Percentiles rank a stretch among this genome's conserved stretches.
Conservation (phyloP, 2,113 vertebrate genomes). For the Oryzias curvinotus region DNA sequence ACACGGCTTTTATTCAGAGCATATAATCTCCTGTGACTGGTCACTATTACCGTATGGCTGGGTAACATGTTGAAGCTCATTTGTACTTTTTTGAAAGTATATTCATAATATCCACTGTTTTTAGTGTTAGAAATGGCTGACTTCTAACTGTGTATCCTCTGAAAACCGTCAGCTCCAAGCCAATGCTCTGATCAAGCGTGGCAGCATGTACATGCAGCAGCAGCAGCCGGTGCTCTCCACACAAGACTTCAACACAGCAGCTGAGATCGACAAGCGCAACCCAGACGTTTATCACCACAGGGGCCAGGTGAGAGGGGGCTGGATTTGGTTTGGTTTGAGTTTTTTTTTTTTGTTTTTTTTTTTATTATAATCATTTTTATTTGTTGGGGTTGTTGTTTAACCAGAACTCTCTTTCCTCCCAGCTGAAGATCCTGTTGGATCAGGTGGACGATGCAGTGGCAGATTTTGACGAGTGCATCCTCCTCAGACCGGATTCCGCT, state of each 20-base stretch:
- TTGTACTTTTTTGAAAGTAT: neutral
- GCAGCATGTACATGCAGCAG: slow-evolving; percentile 99
- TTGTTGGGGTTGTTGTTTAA: neutral
- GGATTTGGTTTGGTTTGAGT: neutral
- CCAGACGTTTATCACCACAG: slow-evolving; percentile 98
- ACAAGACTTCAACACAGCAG: slow-evolving; percentile 96
- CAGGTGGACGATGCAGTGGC: slow-evolving; percentile 96
- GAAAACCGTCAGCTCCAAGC: slow-evolving; percentile 80
- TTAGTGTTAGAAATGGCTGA: neutral
- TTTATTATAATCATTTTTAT: neutral
- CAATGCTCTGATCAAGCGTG: slow-evolving; percentile 96
- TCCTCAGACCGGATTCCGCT: slow-evolving; percentile 92
- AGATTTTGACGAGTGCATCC: slow-evolving; percentile 97
- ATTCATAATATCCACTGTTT: neutral
- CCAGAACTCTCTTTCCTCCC: slow-evolving; percentile 9
- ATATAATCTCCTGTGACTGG: neutral
- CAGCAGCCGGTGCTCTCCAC: slow-evolving; percentile 91
- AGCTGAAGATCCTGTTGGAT: slow-evolving; percentile 98
- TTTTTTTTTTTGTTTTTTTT: no score
- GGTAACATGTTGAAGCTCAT: neutral
- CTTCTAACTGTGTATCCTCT: neutral
- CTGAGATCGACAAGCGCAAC: slow-evolving; percentile 90
- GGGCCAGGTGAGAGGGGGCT: slow-evolving; percentile 83
- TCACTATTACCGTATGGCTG: neutral
- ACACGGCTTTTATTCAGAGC: neutral